These are phyloP conservation scores for Volucella zonaria DNA, from an alignment of 2,888 invertebrate genomes.

Conservation along the genomic window DNA sequence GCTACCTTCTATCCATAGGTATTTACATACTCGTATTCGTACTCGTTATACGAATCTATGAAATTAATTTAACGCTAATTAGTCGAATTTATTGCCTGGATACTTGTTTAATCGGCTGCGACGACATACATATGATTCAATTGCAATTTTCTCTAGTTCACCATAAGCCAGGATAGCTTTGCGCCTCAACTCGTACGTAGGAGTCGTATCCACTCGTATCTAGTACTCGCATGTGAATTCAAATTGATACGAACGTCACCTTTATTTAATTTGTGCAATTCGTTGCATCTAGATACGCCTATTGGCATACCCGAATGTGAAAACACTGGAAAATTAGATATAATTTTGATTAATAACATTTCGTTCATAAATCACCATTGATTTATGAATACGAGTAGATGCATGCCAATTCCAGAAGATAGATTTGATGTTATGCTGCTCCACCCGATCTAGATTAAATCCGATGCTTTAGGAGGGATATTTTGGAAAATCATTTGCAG, in stretches of 20 bases:
- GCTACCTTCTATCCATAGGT: not conserved
- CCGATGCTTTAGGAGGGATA: too few species aligned
- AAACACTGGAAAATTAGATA: not conserved
- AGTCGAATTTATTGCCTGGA: slow-evolving; percentile 30
- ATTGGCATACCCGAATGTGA: not conserved
- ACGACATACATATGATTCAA: slow-evolving; percentile 18
- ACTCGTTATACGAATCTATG: not conserved
- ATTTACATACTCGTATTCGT: too few species aligned
- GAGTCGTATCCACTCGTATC: not conserved
- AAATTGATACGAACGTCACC: not conserved
- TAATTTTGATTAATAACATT: slow-evolving; percentile 21
- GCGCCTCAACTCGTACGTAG: not conserved
- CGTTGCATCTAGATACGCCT: slow-evolving; percentile 1
- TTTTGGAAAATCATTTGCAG: too few species aligned
- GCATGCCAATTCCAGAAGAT: too few species aligned
- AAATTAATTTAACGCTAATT: slow-evolving; percentile 61
- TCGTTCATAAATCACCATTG: not conserved
- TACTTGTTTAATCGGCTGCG: slow-evolving; percentile 34
- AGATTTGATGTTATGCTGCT: too few species aligned
- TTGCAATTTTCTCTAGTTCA: not conserved
- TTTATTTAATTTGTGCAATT: slow-evolving; percentile 29
- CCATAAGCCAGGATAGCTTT: not conserved
- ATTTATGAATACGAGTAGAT: too few species aligned
- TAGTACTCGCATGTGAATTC: too few species aligned
- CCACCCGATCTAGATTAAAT: too few species aligned